Evolutionary conservation across 2,113 vertebrate genomes (phyloP), one percentile per base, ranked within the genome.

Genomic region (Corythaeola cristata): DNA sequence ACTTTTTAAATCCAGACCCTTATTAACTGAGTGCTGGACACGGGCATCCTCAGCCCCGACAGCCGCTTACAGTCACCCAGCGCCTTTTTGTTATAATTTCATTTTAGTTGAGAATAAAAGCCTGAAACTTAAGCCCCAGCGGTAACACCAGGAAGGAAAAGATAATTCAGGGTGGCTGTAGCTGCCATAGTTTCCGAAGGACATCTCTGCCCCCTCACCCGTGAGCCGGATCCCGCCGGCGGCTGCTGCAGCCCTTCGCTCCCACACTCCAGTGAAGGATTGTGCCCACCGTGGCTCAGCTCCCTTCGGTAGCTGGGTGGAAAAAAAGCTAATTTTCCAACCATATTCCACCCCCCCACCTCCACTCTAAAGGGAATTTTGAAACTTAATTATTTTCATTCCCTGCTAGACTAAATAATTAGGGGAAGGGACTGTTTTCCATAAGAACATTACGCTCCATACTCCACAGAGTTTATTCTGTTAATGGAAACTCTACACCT

Each of bases 321-420:
- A 75, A 90, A 91, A 92, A 88, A 67, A n/a, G 12, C 60, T 49
- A 4, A 68, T 95, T 96, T 95, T 84, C 82, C 85, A 77, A 2
- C 94, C 55, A 37, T 73, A 47, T 89, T 59, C 41, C 64, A 32
- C 60, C 15, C 58, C n/a, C 58, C 78, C 58, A 11, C 3, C 35
- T 53, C 52, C 71, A 8, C 68, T 95, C 93, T 52, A 16, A 94
- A 93, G 96, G 89, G 95, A 94, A 83, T 95, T 94, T 86, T 86
- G 97, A 93, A 88, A 73, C 93, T 96, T 96, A 96, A 97, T 97
- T 97, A 96, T 97, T 97, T 97, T 97, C 97, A 80, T 96, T 97
- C 97, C 93, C 92, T 96, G 89, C 96, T 97, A 97, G 96, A 97
- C 97, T 97, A 97, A 97, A 97, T 97, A 96, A 97, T 97, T 97